Percentiles rank a stretch among this genome's conserved stretches.
Evolutionary conservation across 2,888 invertebrate species (phyloP).

Genomic region (Ectropis crepuscularia): DNA sequence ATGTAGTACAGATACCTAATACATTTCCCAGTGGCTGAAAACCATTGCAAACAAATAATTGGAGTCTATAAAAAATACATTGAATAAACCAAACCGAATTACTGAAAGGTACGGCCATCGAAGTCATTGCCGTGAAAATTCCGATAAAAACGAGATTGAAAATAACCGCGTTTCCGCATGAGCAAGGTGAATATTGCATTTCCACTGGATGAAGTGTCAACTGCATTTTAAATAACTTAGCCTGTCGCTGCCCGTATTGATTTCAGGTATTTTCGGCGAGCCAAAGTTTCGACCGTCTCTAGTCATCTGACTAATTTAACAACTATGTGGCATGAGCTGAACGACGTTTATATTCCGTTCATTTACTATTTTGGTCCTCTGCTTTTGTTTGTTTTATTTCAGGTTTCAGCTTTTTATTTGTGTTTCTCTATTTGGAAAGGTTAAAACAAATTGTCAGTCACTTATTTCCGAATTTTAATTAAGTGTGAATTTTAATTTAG

Average conservation of each 20-base stretch:
- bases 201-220: slow-evolving; percentile 78
- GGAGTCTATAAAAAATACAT: slow-evolving; percentile 35
- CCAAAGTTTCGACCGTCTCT: slow-evolving; percentile 37
- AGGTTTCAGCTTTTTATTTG: background rate
- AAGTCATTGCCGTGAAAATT: slow-evolving; percentile 57
- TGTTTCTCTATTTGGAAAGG: background rate
- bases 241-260: slow-evolving; percentile 51
- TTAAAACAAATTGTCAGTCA: too few relatives aligned
- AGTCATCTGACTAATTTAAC: slow-evolving; percentile 36
- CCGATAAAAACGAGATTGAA: slow-evolving; percentile 64
- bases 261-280: slow-evolving; percentile 63
- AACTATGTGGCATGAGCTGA: background rate
- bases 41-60: slow-evolving; percentile 9
- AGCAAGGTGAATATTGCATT: slow-evolving; percentile 80
- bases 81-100: slow-evolving; percentile 51
- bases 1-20: too few relatives aligned
- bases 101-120: slow-evolving; percentile 48
- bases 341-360: slow-evolving; percentile 11
- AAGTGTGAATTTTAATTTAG: too few relatives aligned
- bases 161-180: slow-evolving; percentile 74
- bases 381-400: background rate
- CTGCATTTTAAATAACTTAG: slow-evolving; percentile 83
- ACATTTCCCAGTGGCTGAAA: too few relatives aligned
- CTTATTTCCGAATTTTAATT: too few relatives aligned
- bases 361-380: slow-evolving; percentile 8